phyloP scores from a whole-genome alignment of 64 coral and sea anemone species.

The Pachyseris speciosa region DNA sequence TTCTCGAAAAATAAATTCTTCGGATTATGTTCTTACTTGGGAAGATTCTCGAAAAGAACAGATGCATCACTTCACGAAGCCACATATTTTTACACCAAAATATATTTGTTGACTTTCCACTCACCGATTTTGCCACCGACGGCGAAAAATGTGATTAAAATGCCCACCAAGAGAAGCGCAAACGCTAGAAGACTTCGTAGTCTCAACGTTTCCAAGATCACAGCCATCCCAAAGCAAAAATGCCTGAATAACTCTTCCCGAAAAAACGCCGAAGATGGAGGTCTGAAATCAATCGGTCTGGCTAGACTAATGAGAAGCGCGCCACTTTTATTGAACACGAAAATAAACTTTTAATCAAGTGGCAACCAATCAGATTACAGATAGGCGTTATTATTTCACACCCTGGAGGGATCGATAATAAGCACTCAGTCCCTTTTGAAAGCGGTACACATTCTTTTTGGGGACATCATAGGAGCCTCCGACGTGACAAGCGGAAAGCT shows the following conservation, averaged over 20 bases:
- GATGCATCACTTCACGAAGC: background rate
- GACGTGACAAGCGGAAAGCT: no score
- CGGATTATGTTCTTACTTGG: no score
- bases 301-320: background rate
- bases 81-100: background rate
- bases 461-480: background rate
- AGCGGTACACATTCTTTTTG: background rate
- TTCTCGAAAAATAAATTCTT: no score
- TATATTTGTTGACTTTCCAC: slow-evolving; percentile 12
- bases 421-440: slow-evolving; percentile 8
- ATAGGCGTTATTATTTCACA: background rate
- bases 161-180: slow-evolving; percentile 14
- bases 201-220: slow-evolving; percentile 70
- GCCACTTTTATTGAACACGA: slow-evolving; percentile 3
- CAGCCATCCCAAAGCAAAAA: slow-evolving; percentile 37
- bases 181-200: slow-evolving; percentile 39
- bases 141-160: slow-evolving; percentile 65
- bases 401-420: background rate
- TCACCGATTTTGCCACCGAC: slow-evolving; percentile 78
- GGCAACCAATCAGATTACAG: slow-evolving; percentile 22
- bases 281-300: background rate
- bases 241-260: background rate
- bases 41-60: background rate
- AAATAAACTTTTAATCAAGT: background rate
- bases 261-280: background rate